These are phyloP conservation scores for Nephrocerus scutellatus DNA, from an alignment of 2,888 invertebrate genomes.

Conservation along the genomic window DNA sequence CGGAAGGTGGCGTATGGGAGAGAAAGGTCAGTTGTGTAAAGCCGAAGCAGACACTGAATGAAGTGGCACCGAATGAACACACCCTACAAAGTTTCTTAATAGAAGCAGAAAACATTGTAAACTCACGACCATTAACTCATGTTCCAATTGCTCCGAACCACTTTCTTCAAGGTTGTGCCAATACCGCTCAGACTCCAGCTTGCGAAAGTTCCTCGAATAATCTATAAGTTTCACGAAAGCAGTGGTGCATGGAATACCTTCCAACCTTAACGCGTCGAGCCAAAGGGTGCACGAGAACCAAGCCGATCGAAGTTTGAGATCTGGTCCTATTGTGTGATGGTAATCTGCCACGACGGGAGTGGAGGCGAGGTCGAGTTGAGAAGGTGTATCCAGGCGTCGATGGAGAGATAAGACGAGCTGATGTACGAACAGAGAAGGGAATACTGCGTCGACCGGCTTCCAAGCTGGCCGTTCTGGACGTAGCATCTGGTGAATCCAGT, in stretches of 20 bases:
- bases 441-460: slow-evolving; percentile 20
- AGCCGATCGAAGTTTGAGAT: slow-evolving; percentile 3
- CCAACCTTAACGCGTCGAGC: slow-evolving; percentile 10
- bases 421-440: slow-evolving; percentile 22
- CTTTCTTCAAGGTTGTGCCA: slow-evolving; percentile 3
- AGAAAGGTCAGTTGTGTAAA: slow-evolving; percentile 8
- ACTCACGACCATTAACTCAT: slow-evolving; percentile 10
- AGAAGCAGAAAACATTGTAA: slow-evolving; percentile 12
- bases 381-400: slow-evolving; percentile 19
- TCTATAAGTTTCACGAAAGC: no score
- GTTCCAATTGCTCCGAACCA: slow-evolving; percentile 10
- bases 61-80: slow-evolving; percentile 5
- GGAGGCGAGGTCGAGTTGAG: slow-evolving; percentile 21
- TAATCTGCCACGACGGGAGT: slow-evolving; percentile 18
- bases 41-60: slow-evolving; percentile 1
- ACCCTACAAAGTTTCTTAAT: slow-evolving; percentile 9
- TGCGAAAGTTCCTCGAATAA: no score
- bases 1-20: slow-evolving; percentile 12
- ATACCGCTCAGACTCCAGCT: slow-evolving; percentile 1
- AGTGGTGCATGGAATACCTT: slow-evolving; percentile 13
- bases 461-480: slow-evolving; percentile 38
- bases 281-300: slow-evolving; percentile 6
- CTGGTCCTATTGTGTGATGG: slow-evolving; percentile 19
- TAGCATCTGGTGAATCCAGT: slow-evolving; percentile 35
- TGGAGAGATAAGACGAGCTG: slow-evolving; percentile 20